Conservation (phyloP, 2,888 invertebrate species). For the Shargacucullia verbasci region DNA sequence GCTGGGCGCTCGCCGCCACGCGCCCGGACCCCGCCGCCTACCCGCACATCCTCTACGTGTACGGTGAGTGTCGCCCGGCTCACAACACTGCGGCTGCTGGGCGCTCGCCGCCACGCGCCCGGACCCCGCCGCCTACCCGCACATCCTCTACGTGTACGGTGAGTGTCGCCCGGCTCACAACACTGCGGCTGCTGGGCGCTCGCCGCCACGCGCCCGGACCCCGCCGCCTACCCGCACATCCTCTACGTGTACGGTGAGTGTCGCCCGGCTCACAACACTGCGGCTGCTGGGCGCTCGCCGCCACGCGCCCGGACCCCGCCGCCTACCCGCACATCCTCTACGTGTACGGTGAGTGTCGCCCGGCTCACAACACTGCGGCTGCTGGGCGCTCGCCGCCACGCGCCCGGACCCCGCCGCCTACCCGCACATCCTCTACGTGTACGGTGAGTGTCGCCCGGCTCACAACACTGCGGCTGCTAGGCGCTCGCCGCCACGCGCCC, state of each 20-base stretch:
- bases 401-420: slow-evolving; percentile 60
- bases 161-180: slow-evolving; percentile 14
- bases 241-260: slow-evolving; percentile 68
- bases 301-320: slow-evolving; percentile 51
- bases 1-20: slow-evolving; percentile 36
- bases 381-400: slow-evolving; percentile 36
- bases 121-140: slow-evolving; percentile 65
- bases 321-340: slow-evolving; percentile 71
- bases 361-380: too few species aligned
- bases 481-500: slow-evolving; percentile 54
- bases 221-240: slow-evolving; percentile 68
- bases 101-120: slow-evolving; percentile 54
- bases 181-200: too few species aligned
- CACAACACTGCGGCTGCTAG: too few species aligned
- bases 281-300: too few species aligned
- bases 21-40: slow-evolving; percentile 60
- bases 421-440: slow-evolving; percentile 68
- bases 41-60: slow-evolving; percentile 68
- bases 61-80: slow-evolving; percentile 57
- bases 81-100: too few species aligned
- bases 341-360: slow-evolving; percentile 62
- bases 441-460: slow-evolving; percentile 57
- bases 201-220: slow-evolving; percentile 52
- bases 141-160: slow-evolving; percentile 70
- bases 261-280: too few species aligned